These are phyloP conservation scores for Probosciger aterrimus DNA, from an alignment of 2,113 vertebrate genomes.

Conservation along the genomic window DNA sequence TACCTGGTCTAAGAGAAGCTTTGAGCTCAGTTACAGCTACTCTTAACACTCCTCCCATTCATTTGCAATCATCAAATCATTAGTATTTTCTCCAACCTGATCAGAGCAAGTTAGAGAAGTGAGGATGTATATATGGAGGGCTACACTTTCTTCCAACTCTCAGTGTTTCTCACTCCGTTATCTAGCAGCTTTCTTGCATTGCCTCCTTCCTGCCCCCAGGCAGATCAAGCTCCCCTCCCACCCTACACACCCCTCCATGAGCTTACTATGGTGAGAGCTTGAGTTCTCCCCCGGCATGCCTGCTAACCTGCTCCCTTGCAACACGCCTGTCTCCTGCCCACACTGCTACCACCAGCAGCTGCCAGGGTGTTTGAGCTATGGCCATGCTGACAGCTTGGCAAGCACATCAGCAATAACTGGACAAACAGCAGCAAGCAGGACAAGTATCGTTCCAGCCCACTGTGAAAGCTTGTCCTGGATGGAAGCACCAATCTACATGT, in stretches of 20 bases:
- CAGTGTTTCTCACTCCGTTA: neutral
- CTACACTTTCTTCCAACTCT: neutral
- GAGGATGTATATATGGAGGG: neutral
- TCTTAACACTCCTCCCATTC: neutral
- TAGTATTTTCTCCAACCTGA: neutral
- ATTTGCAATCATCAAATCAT: neutral
- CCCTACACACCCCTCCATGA: neutral
- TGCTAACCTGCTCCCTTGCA: neutral
- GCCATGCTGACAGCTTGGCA: neutral
- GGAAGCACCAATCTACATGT: neutral
- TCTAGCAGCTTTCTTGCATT: neutral
- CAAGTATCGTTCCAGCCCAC: neutral
- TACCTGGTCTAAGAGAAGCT: neutral
- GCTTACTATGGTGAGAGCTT: neutral
- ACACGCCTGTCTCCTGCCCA: fast-evolving
- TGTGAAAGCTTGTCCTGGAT: neutral
- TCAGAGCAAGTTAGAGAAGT: neutral
- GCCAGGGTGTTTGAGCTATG: neutral
- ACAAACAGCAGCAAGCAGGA: neutral
- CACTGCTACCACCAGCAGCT: fast-evolving
- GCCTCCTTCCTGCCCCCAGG: neutral
- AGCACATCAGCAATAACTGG: neutral
- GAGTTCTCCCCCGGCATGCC: fast-evolving
- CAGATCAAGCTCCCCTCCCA: neutral
- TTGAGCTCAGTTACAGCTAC: neutral